Evolutionary conservation across 2,797 vertebrate genomes (phyloP), one percentile per base, ranked within the genome.

Genomic region (Nannoperca obscura): DNA sequence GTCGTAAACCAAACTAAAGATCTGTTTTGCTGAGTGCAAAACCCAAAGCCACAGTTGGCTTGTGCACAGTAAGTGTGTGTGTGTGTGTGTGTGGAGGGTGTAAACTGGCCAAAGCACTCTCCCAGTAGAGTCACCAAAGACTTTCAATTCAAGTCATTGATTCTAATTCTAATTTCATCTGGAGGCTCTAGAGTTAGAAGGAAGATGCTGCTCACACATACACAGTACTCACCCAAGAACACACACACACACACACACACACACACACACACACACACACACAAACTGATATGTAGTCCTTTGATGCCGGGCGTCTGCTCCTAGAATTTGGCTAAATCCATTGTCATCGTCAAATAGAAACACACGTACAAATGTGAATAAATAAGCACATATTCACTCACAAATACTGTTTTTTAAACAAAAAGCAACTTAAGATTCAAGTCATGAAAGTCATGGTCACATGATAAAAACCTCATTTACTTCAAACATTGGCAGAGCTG

Each of bases 161-260:
- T 78, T 76, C 54, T 80, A 83, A 80, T 87, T 74, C 61, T 74
- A 50, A 74, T 72, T 78, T 80, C 55, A 74, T 82, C 49, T 36
- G 42, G 52, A 27, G 32, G 65, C 42, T 84, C 61, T 50, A 70
- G 46, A 76, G 61, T 69, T 59, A 73, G 15, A 64, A 15, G 3
- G 34, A 53, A 38, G 17, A 59, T 49, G 24, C 38, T 22, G n/a
- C 38, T 44, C 24, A 7, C 19, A 20, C 64, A 27, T 38, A 47
- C 24, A 50, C 54, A 54, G 52, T 0, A 30, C 36, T 38, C 60
- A 59, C 22, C 50, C 40, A 22, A 32, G 6, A 17, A 38, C 36
- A 38, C 36, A 44, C 46, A 46, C 40, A 47, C 60, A 59, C 59
- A 57, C n/a, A 57, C 38, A 30, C 32, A 30, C 44, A 49, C 53